Percentiles rank a stretch among this genome's conserved stretches.
Evolutionary conservation across 2,888 invertebrate species (phyloP).

Genomic region (Crioceris asparagi): DNA sequence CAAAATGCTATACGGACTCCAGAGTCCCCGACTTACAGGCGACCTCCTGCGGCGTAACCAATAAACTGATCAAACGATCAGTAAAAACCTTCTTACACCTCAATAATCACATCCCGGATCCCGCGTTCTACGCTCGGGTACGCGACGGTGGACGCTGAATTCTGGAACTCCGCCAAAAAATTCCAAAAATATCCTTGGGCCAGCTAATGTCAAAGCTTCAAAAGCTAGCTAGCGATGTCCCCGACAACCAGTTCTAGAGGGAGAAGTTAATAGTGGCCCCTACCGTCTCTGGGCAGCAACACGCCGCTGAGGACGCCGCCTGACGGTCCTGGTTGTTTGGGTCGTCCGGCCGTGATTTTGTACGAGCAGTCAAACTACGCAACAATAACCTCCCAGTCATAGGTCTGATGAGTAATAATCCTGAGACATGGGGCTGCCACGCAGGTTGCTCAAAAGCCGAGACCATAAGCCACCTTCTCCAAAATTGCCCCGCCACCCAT

Average conservation of each 20-base stretch:
- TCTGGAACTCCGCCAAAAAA: no score
- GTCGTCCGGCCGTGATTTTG: constrained; percentile 8
- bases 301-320: neutral
- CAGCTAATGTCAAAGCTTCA: constrained; percentile 1
- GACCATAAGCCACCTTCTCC: constrained; percentile 11
- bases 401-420: constrained; percentile 9
- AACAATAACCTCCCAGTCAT: constrained; percentile 11
- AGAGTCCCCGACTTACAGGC: no score
- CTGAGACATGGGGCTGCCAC: neutral
- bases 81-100: no score
- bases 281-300: neutral
- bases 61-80: no score
- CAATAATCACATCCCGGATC: no score
- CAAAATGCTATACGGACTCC: no score
- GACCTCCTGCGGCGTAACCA: no score
- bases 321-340: constrained; percentile 6
- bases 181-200: no score
- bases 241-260: constrained; percentile 1
- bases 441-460: constrained; percentile 8
- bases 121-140: no score
- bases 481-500: constrained; percentile 13
- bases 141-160: no score
- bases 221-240: constrained; percentile 7
- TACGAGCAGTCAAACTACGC: constrained; percentile 10
- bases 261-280: neutral